Evolutionary conservation across 2,797 vertebrate species (phyloP).

Genomic region (Rhinophrynus dorsalis): DNA sequence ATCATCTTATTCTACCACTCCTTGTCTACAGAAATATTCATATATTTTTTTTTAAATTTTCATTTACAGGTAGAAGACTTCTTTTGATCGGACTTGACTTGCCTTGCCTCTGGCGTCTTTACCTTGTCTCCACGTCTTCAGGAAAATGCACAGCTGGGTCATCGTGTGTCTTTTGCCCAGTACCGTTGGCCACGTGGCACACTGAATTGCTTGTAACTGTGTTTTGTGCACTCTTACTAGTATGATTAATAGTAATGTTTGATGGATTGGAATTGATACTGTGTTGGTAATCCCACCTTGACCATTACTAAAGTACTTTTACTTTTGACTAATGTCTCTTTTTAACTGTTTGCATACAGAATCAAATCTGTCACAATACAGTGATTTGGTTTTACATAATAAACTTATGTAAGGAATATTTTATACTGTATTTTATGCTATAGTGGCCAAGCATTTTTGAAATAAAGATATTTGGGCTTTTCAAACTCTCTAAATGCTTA

Average conservation of each 20-base stretch:
- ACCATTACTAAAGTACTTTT: neutral
- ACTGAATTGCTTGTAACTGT: neutral
- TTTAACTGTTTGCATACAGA: too few relatives aligned
- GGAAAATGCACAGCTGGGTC: neutral
- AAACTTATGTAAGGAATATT: neutral
- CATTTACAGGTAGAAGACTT: slow-evolving; percentile 46
- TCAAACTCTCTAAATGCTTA: too few relatives aligned
- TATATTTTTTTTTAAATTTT: slow-evolving; percentile 37
- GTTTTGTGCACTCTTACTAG: neutral
- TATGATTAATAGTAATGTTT: too few relatives aligned
- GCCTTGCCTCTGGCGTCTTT: slow-evolving; percentile 30
- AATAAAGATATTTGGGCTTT: neutral
- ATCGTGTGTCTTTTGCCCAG: neutral
- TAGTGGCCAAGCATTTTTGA: neutral
- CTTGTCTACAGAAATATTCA: too few relatives aligned
- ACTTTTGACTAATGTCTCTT: neutral
- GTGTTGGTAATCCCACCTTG: neutral
- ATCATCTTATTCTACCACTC: too few relatives aligned
- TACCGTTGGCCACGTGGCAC: neutral
- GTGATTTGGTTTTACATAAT: too few relatives aligned
- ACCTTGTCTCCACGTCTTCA: neutral
- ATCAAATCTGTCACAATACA: too few relatives aligned
- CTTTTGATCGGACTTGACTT: slow-evolving; percentile 27
- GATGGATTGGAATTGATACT: too few relatives aligned
- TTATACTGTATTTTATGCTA: neutral